Base-by-base conservation (phyloP, 1,140 invertebrate species). In the Asobara japonica region DNA sequence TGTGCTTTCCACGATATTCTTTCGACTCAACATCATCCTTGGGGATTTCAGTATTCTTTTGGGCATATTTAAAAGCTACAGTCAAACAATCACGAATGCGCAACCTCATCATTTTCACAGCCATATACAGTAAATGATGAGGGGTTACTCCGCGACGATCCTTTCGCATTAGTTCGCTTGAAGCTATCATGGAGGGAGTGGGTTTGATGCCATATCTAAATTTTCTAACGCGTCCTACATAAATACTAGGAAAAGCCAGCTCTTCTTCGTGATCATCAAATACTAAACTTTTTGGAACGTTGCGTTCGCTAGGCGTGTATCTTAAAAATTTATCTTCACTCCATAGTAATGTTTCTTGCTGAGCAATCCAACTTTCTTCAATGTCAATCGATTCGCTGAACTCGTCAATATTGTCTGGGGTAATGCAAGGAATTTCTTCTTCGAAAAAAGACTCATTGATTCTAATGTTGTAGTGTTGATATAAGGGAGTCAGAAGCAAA, bases 191-290 rank as follows among this genome's bases (percentile, higher is more conserved):
- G 31, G 10, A 33, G 5, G 31, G 31, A 33, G 31, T 33, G 10
- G 31, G 5, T 33, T 10, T 33, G 31, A 33, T 10, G 18, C 22
- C 29, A 62, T 80, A 76, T 67, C n/a, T 71, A 51, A 77, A 85
- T 36, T n/a, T 72, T 48, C 82, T 38, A 70, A 78, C 78, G 38
- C 81, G 74, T 22, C 82, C 81, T 5, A 75, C 45, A 38, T 84
- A 84, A 65, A 86, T 84, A 48, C 29, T 10, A 25, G 82, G 82
- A 77, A 84, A 84, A n/a, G 83, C 81, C 16, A 85, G 67, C 71
- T 84, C 33, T 13, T 36, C 33, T n/a, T 6, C 82, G 73, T 84
- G 78, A 75, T 76, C 77, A 71, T 74, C 73, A 72, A 71, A 80
- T 16, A 79, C 31, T 51, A 77, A 33, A 71, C 70, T 78, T 16